Evolutionary conservation across 2,797 vertebrate genomes (phyloP).

Genomic region (Botia kubotai): DNA sequence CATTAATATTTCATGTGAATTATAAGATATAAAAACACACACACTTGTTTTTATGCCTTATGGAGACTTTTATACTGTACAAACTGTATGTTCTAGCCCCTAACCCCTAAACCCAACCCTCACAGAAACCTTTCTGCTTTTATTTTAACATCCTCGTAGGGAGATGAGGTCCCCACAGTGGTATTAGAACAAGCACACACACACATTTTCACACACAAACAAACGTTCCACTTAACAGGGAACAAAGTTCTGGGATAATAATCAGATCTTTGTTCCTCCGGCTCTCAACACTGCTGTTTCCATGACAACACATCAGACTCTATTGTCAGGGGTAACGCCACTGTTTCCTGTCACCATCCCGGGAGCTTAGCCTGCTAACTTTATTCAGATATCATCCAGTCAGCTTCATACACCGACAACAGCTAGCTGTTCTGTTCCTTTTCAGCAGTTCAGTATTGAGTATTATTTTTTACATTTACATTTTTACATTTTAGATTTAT

Average conservation of each 20-base stretch:
- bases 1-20: neutral
- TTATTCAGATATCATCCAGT: conserved; percentile 64
- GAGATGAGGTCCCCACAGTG: no score
- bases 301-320: conserved; percentile 66
- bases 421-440: conserved; percentile 11
- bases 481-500: conserved; percentile 11
- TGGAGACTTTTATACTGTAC: no score
- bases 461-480: no score
- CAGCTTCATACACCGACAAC: neutral
- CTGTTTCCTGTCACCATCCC: conserved; percentile 66
- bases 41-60: no score
- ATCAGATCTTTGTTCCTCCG: conserved; percentile 69
- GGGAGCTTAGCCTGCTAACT: conserved; percentile 59
- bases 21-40: neutral
- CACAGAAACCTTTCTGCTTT: no score
- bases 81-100: no score
- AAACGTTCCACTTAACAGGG: conserved; percentile 53
- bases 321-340: conserved; percentile 62
- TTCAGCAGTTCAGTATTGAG: neutral
- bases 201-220: conserved; percentile 4
- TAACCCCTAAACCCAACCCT: no score
- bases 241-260: conserved; percentile 66
- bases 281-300: conserved; percentile 69
- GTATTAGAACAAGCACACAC: no score
- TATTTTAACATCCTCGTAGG: no score